A percentile compares a stretch with the other conserved stretches of the same genome.
phyloP scores from a whole-genome alignment of 2,113 vertebrate genomes.

The Sinosuthora webbiana region DNA sequence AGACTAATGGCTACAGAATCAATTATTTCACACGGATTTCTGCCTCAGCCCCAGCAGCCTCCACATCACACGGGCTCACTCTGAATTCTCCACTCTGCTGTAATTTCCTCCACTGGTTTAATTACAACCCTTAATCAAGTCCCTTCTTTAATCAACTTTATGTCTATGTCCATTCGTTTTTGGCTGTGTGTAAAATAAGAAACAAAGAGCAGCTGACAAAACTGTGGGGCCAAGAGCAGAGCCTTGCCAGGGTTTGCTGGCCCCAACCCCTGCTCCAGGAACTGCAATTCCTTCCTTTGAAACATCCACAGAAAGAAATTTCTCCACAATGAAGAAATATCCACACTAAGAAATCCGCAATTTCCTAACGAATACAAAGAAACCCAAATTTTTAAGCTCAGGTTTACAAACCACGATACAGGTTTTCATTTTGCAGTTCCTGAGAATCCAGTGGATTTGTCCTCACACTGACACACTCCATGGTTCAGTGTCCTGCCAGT shows the following conservation, averaged over 20 bases:
- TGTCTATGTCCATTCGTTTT: background rate
- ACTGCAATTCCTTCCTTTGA: background rate
- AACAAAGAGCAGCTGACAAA: background rate
- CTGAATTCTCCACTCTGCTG: background rate
- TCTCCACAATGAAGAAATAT: background rate
- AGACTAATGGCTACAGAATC: background rate
- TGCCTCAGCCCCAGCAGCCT: background rate
- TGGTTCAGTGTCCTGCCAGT: background rate
- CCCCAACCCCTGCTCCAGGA: background rate
- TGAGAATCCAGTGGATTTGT: background rate
- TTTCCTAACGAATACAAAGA: background rate
- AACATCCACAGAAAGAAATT: background rate
- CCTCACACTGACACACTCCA: background rate
- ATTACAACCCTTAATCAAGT: background rate
- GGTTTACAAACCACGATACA: rapidly evolving
- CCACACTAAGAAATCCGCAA: background rate
- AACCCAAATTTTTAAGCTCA: background rate
- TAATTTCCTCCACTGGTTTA: background rate
- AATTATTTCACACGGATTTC: background rate
- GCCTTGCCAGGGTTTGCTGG: background rate
- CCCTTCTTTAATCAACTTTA: slow-evolving; percentile 21
- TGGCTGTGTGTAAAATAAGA: background rate
- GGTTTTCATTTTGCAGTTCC: background rate
- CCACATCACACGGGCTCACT: background rate
- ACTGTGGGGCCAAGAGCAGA: rapidly evolving